Evolutionary conservation across 2,113 vertebrate species (phyloP).

Genomic region (Pelecanus crispus): DNA sequence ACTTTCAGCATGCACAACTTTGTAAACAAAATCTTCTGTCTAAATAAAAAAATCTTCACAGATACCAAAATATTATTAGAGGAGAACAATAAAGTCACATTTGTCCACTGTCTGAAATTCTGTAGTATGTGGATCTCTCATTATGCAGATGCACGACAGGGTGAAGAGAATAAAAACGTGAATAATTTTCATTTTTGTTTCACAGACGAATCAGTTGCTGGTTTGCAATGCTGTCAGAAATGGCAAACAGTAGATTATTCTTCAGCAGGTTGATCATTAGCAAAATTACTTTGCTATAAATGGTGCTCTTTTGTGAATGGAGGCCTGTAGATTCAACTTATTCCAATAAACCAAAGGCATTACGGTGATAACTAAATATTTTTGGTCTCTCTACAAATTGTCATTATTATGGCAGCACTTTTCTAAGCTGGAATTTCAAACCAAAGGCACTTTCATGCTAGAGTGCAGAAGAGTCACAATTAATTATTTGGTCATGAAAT

Average conservation of each 20-base stretch:
- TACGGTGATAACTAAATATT: constrained; percentile 91
- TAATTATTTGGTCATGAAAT: constrained; percentile 88
- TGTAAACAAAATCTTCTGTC: constrained; percentile 55
- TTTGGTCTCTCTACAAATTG: constrained; percentile 91
- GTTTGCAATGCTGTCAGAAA: constrained; percentile 49
- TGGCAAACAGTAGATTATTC: constrained; percentile 36
- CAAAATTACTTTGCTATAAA: constrained; percentile 44
- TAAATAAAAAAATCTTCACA: constrained; percentile 42
- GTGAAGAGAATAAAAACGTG: constrained; percentile 8
- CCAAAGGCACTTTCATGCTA: constrained; percentile 98
- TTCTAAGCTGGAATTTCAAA: constrained; percentile 92
- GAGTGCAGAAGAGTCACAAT: constrained; percentile 86
- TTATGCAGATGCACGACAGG: not conserved
- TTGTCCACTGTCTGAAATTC: constrained; percentile 38
- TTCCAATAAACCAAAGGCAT: constrained; percentile 91
- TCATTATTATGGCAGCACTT: constrained; percentile 82
- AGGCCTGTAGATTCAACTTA: constrained; percentile 74
- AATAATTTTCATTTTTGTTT: not conserved
- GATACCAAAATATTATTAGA: not conserved
- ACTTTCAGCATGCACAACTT: constrained; percentile 33
- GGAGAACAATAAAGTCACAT: constrained; percentile 21
- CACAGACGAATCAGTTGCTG: constrained; percentile 25
- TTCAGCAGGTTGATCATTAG: constrained; percentile 53
- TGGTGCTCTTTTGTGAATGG: constrained; percentile 63
- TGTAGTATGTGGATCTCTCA: not conserved